Evolutionary conservation across 2,113 vertebrate species (phyloP).

Genomic region (Accipiter cooperii): DNA sequence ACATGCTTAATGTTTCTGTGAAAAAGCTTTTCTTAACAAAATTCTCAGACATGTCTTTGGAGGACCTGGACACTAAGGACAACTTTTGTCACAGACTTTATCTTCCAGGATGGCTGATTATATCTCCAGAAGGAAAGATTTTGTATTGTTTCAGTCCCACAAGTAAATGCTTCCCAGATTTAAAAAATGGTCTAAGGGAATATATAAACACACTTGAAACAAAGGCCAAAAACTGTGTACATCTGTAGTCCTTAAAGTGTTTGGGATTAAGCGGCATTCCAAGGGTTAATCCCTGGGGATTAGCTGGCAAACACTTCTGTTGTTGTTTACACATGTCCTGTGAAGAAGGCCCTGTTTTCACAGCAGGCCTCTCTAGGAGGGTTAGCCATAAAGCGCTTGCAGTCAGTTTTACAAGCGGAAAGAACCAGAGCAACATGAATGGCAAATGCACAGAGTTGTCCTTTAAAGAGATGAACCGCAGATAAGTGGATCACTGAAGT

Average conservation of each 20-base stretch:
- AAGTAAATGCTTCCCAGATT: neutral
- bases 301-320: conserved; percentile 21
- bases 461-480: neutral
- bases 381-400: neutral
- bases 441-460: neutral
- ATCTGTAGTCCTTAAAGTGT: neutral
- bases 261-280: conserved; percentile 24
- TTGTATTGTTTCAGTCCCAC: neutral
- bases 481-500: neutral
- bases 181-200: neutral
- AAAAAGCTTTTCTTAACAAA: neutral
- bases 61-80: neutral
- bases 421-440: neutral
- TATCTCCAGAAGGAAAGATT: neutral
- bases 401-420: neutral
- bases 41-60: neutral
- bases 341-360: conserved; percentile 24
- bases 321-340: conserved; percentile 45
- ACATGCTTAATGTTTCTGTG: neutral
- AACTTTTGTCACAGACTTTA: neutral
- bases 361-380: neutral
- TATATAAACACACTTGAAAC: conserved; percentile 8
- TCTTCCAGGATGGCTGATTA: neutral
- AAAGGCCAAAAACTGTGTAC: conserved; percentile 8
- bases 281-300: conserved; percentile 50